These are phyloP conservation scores for Nomada ruficornis DNA, from an alignment of 2,888 invertebrate species.

Conservation along the genomic window DNA sequence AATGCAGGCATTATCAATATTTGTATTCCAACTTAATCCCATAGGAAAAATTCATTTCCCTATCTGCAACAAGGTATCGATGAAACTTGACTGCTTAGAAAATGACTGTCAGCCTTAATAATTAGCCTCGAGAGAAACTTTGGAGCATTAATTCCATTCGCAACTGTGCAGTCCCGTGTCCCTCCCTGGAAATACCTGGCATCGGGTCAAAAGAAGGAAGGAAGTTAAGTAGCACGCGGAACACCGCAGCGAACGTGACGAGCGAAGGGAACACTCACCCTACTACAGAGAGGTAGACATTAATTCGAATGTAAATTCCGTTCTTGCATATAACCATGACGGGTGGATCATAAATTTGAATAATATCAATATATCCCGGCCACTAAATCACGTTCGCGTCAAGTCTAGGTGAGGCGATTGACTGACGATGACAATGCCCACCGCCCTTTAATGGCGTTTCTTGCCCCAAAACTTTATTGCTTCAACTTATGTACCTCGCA, in stretches of 20 bases:
- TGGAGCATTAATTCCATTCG: constrained; percentile 16
- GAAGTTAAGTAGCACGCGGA: constrained; percentile 7
- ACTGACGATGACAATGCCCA: constrained; percentile 60
- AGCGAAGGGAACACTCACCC: constrained; percentile 10
- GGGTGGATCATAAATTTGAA: constrained; percentile 71
- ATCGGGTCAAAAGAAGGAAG: constrained; percentile 48
- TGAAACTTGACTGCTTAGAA: not conserved
- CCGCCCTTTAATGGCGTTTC: constrained; percentile 41
- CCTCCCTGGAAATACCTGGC: constrained; percentile 28
- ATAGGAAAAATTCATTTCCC: not conserved
- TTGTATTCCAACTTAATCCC: not conserved
- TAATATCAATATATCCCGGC: constrained; percentile 66
- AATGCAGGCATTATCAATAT: not conserved
- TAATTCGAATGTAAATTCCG: constrained; percentile 70
- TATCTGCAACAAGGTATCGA: not conserved
- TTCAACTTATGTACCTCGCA: not conserved
- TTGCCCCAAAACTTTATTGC: constrained; percentile 24
- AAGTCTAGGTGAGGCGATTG: constrained; percentile 58
- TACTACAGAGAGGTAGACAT: constrained; percentile 34
- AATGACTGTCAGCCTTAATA: too few relatives aligned
- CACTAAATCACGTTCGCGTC: constrained; percentile 59
- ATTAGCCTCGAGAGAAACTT: not conserved
- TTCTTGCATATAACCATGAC: constrained; percentile 26
- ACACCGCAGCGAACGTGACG: constrained; percentile 35
- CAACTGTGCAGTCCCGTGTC: not conserved